Base-by-base conservation (phyloP, 2,797 vertebrate genomes). In the Coreius guichenoti region DNA sequence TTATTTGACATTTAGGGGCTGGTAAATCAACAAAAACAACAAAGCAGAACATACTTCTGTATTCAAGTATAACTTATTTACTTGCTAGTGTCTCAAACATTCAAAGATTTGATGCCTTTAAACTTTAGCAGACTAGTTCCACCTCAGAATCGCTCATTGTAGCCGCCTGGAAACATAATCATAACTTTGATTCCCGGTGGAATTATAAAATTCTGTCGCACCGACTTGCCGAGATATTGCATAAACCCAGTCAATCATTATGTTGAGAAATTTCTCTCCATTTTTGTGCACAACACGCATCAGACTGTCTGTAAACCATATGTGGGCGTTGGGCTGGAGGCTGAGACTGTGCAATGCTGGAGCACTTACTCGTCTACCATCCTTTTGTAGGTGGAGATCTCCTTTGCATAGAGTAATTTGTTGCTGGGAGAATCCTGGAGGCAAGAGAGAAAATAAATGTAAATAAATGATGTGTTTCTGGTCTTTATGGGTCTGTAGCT, bases 361-460 rank as follows among this genome's bases (percentile, higher is more conserved):
- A 68, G 36, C 5, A 97, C 98, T 97, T 95, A 99, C 98, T 99
- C 97, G 88, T 99, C 98, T 91, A 99, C 98, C 98, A 99, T 99
- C 94, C 99, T 99, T 95, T 99, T 99, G 74, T 99, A 99, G 26
- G 97, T 97, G 85, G 96, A 99, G 93, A 99, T 99, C 94, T 99
- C 98, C 95, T 99, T 99, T 72, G 98, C 98, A 75, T 99, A 99
- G 92, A 99, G 97, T 93, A 99, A 95, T 92, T 99, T 99, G 95
- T 99, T 99, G 96, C 98, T 99, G 0, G 98, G 98, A 69, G 98
- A 99, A 94, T 99, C 98, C 98, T 99, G 91, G 12, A 79, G 90
- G 89, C 92, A 90, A 65, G 39, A 65, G n/a, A 85, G 3, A 88
- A 43, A 43, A 43, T 43, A 43, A 43, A 43, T 43, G 49, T 86